A percentile compares a stretch with the other conserved stretches of the same genome.
These are phyloP conservation scores for Brachirus orientalis DNA, from an alignment of 2,113 vertebrate species.

Conservation along the genomic window DNA sequence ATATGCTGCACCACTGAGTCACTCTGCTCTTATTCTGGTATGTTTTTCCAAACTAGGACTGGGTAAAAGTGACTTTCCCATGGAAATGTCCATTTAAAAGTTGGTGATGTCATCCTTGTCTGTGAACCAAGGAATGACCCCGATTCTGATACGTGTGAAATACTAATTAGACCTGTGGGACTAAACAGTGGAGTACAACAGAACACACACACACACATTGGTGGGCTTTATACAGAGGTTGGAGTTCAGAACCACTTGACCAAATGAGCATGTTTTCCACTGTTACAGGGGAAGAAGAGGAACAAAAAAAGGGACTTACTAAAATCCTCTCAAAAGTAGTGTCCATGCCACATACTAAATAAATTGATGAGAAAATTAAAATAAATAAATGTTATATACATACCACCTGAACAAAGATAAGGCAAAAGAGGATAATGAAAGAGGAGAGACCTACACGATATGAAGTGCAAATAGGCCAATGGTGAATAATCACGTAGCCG, in stretches of 20 bases:
- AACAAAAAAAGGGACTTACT: conserved; percentile 7
- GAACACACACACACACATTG: conserved; percentile 40
- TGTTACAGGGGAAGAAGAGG: conserved; percentile 29
- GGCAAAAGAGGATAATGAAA: conserved; percentile 33
- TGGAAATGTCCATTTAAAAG: conserved; percentile 26
- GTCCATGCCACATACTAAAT: background rate
- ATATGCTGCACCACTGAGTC: background rate
- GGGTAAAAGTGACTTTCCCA: conserved; percentile 29
- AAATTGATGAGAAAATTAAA: conserved; percentile 11
- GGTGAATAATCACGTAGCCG: conserved; percentile 24
- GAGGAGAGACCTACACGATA: background rate
- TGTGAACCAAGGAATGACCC: conserved; percentile 7
- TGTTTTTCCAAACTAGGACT: background rate
- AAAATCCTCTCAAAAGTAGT: conserved; percentile 18
- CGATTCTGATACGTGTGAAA: conserved; percentile 27
- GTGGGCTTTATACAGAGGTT: conserved; percentile 24
- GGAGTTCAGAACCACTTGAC: too few relatives aligned
- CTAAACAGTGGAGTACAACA: conserved; percentile 18
- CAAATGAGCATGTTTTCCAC: too few relatives aligned
- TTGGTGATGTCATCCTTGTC: conserved; percentile 24
- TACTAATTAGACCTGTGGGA: conserved; percentile 53
- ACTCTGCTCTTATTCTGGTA: background rate
- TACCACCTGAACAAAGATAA: conserved; percentile 1
- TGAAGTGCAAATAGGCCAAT: conserved; percentile 3
- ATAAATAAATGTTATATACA: conserved; percentile 9